These are phyloP conservation scores for Torymus auratus DNA, from an alignment of 2,888 invertebrate species.

Conservation along the genomic window DNA sequence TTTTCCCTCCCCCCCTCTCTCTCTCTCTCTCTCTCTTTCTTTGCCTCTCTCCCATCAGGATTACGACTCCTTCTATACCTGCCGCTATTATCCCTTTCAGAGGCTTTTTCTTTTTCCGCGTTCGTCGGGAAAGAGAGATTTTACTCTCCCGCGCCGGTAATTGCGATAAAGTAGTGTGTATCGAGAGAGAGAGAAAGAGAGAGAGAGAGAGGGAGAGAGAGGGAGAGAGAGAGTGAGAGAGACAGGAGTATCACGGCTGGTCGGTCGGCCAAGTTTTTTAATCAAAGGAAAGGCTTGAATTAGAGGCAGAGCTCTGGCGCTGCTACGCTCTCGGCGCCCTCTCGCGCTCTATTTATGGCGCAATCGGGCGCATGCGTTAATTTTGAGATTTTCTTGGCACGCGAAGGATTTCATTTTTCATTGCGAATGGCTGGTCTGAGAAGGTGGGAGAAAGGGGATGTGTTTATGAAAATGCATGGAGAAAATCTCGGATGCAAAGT, in stretches of 20 bases:
- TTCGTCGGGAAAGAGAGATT: neutral
- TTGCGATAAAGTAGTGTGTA: slow-evolving; percentile 13
- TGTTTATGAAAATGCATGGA: slow-evolving; percentile 3
- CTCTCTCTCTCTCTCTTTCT: too few species aligned
- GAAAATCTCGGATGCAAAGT: slow-evolving; percentile 13
- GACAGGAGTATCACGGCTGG: neutral
- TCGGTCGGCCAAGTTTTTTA: slow-evolving; percentile 28
- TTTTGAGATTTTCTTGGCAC: slow-evolving; percentile 20
- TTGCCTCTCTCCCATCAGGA: too few species aligned
- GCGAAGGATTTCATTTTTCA: neutral
- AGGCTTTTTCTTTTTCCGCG: slow-evolving; percentile 1
- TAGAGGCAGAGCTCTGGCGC: neutral
- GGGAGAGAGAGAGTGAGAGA: neutral
- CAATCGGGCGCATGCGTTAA: slow-evolving; percentile 24
- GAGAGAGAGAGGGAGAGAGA: neutral
- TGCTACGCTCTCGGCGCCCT: neutral
- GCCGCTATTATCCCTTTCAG: slow-evolving; percentile 4
- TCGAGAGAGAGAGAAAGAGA: neutral
- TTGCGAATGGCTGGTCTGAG: neutral
- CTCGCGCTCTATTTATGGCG: slow-evolving; percentile 10
- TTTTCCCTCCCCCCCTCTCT: neutral
- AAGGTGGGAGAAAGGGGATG: too few species aligned
- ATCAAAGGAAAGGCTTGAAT: slow-evolving; percentile 36
- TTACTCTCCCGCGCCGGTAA: neutral
- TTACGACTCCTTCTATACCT: too few species aligned